A percentile compares a stretch with the other conserved stretches of the same genome.
Evolutionary conservation across 2,888 invertebrate species (phyloP).

Genomic region (Spicauda simplicius): DNA sequence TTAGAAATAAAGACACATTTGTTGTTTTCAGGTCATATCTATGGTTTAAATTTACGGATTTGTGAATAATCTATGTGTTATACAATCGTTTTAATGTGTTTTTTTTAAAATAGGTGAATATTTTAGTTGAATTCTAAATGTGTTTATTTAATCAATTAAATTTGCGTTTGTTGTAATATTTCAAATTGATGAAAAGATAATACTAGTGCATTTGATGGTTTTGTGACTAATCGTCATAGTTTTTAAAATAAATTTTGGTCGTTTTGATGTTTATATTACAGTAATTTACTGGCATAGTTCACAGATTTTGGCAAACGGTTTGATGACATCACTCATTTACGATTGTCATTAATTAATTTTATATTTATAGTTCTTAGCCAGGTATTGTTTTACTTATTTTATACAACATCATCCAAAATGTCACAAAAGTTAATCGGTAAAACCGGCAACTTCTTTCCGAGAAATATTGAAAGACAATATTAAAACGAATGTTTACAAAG

Average conservation of each 20-base stretch:
- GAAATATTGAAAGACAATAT: slow-evolving; percentile 27
- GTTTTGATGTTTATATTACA: background rate
- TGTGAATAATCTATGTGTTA: no score
- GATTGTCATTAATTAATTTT: background rate
- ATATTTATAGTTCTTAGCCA: slow-evolving; percentile 1
- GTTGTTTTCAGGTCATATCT: no score
- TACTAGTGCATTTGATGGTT: background rate
- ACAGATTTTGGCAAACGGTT: slow-evolving; percentile 10
- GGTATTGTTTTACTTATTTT: slow-evolving; percentile 23
- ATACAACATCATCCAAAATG: slow-evolving; percentile 26
- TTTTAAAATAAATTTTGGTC: slow-evolving; percentile 4
- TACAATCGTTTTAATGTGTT: no score
- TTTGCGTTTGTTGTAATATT: no score
- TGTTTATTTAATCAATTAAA: no score
- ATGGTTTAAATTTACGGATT: no score
- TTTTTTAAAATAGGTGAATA: no score
- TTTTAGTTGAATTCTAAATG: no score
- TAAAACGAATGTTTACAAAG: slow-evolving; percentile 59
- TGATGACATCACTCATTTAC: slow-evolving; percentile 2
- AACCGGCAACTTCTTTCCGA: slow-evolving; percentile 15
- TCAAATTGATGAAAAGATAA: background rate
- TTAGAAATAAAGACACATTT: no score
- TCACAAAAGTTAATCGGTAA: slow-evolving; percentile 23
- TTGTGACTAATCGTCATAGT: background rate
- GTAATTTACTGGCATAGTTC: background rate